A percentile compares a stretch with the other conserved stretches of the same genome.
Evolutionary conservation across 2,113 vertebrate genomes (phyloP).

Genomic region (Ivindomyrus marchei): DNA sequence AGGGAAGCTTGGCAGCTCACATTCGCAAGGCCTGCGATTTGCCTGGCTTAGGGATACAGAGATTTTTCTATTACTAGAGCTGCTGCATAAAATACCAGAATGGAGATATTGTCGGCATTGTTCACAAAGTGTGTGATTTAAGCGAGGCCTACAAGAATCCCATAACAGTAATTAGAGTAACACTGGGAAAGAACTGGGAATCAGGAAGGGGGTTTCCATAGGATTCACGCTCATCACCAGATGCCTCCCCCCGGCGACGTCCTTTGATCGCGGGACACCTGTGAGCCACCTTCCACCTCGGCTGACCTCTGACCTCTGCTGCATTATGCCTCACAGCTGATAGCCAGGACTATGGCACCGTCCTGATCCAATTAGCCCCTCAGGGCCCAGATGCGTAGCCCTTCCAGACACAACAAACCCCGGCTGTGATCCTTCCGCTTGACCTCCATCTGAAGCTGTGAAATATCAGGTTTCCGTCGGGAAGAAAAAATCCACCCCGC

Average conservation of each 20-base stretch:
- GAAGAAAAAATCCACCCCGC: slow-evolving; percentile 28
- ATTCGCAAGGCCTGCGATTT: background rate
- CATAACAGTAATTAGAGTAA: background rate
- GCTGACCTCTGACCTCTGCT: background rate
- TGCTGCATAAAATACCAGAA: background rate
- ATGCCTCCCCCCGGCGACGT: background rate
- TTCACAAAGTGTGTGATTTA: background rate
- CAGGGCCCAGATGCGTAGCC: slow-evolving; percentile 52
- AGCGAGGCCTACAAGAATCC: background rate
- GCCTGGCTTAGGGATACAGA: background rate
- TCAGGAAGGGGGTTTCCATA: background rate
- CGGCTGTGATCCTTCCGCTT: slow-evolving; percentile 53
- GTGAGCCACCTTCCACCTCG: background rate
- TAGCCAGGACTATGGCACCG: slow-evolving; percentile 35
- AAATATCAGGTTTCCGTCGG: slow-evolving; percentile 48
- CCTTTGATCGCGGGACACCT: background rate
- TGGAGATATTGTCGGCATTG: background rate
- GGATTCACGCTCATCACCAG: background rate
- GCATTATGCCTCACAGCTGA: background rate
- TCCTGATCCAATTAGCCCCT: slow-evolving; percentile 39
- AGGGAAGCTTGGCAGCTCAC: background rate
- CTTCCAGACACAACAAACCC: slow-evolving; percentile 47
- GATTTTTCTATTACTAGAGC: background rate
- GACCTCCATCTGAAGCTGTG: slow-evolving; percentile 48
- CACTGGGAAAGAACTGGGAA: background rate